phyloP scores from a whole-genome alignment of 1,140 invertebrate genomes.

The Piezodorus guildinii region DNA sequence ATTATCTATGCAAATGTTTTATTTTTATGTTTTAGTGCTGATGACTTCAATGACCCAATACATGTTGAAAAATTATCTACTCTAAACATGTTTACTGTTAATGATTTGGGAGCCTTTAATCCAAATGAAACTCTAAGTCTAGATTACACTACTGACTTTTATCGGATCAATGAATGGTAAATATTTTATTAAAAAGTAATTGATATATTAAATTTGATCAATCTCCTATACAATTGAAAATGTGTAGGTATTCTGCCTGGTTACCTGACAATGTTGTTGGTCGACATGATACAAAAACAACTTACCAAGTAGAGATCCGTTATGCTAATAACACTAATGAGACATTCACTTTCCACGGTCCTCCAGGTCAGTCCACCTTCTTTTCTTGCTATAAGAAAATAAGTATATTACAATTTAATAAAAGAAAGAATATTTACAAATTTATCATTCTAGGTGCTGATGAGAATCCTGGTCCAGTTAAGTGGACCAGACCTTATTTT shows the following conservation, averaged over 20 bases:
- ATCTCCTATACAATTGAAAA: neutral
- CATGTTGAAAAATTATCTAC: slow-evolving; percentile 85
- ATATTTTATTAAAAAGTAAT: neutral
- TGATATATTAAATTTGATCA: slow-evolving; percentile 23
- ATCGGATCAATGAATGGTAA: slow-evolving; percentile 88
- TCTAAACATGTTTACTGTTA: slow-evolving; percentile 70
- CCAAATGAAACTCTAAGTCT: slow-evolving; percentile 49
- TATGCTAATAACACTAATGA: slow-evolving; percentile 94
- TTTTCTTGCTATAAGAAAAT: slow-evolving; percentile 24
- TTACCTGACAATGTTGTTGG: slow-evolving; percentile 71
- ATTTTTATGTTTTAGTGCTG: slow-evolving; percentile 45
- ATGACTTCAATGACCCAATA: slow-evolving; percentile 90
- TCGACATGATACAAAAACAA: slow-evolving; percentile 87
- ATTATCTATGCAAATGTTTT: neutral
- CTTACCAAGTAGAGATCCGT: slow-evolving; percentile 78
- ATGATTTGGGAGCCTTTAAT: slow-evolving; percentile 72
- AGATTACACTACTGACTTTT: slow-evolving; percentile 84
- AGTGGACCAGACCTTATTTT: slow-evolving; percentile 90
- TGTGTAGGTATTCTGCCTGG: slow-evolving; percentile 59
- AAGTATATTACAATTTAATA: neutral
- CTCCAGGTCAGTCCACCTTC: slow-evolving; percentile 45
- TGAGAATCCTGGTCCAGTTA: slow-evolving; percentile 78
- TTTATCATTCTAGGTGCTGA: slow-evolving; percentile 49
- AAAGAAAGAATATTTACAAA: neutral
- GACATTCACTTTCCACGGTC: slow-evolving; percentile 87